phyloP scores from a whole-genome alignment of 2,113 vertebrate genomes.

The Lagopus muta region DNA sequence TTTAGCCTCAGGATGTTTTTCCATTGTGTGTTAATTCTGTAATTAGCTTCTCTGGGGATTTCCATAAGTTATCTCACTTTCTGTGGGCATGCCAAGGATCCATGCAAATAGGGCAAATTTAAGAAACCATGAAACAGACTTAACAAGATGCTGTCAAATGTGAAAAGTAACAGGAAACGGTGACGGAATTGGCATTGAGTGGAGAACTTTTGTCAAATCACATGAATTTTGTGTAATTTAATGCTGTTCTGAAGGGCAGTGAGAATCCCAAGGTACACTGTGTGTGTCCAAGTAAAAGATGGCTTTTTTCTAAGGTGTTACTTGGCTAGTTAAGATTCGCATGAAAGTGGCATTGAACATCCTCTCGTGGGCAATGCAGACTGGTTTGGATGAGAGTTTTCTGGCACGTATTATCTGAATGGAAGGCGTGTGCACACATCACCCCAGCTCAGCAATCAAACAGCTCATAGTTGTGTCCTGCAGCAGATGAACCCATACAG shows the following conservation, averaged over 20 bases:
- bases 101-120: background rate
- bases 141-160: background rate
- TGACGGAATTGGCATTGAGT: background rate
- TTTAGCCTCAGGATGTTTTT: background rate
- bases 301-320: background rate
- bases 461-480: background rate
- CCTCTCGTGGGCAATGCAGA: background rate
- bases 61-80: background rate
- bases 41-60: background rate
- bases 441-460: background rate
- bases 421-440: background rate
- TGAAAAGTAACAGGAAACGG: background rate
- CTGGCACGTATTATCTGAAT: fast-evolving
- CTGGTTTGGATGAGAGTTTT: background rate
- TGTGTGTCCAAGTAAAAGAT: background rate
- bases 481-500: background rate
- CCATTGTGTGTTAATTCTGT: background rate
- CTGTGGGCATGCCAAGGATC: background rate
- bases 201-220: background rate
- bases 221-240: background rate
- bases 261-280: background rate
- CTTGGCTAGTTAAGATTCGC: background rate
- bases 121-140: background rate
- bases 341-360: background rate
- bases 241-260: background rate